A percentile compares a stretch with the other conserved stretches of the same genome.
Conservation (phyloP, 2,113 vertebrate species). For the Heterotilapia buettikoferi region DNA sequence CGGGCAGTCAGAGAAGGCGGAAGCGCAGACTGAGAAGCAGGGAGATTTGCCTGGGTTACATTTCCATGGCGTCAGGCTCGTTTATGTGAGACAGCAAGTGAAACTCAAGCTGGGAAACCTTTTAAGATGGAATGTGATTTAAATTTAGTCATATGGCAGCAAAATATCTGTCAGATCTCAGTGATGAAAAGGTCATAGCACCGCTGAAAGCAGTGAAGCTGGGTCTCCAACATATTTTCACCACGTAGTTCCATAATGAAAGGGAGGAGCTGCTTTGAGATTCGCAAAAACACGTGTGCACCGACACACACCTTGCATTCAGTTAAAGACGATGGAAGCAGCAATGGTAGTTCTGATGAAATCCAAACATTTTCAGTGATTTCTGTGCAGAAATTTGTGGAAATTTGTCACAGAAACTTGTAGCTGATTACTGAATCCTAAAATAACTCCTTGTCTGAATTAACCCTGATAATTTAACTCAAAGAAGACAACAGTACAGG, state of each 20-base stretch:
- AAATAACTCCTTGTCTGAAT: not conserved
- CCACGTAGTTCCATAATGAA: not conserved
- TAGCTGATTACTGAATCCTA: not conserved
- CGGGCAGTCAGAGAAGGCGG: not conserved
- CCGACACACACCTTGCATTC: not conserved
- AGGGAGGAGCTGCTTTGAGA: not conserved
- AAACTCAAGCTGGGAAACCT: not conserved
- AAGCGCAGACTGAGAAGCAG: not conserved
- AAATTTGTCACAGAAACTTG: not conserved
- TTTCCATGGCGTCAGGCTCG: not conserved
- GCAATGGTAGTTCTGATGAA: not conserved
- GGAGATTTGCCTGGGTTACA: not conserved
- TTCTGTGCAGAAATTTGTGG: accelerated
- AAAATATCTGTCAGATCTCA: not conserved
- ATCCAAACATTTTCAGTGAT: not conserved
- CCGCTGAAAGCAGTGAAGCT: not conserved
- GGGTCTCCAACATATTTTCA: not conserved
- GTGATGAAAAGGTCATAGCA: not conserved
- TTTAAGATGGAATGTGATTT: not conserved
- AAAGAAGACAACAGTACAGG: not conserved
- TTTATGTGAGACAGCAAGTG: not conserved
- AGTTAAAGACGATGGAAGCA: not conserved
- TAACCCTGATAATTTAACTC: accelerated
- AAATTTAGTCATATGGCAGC: not conserved
- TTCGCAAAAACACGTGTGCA: not conserved